Conservation (phyloP, 2,113 vertebrate species). For the Bettongia penicillata region DNA sequence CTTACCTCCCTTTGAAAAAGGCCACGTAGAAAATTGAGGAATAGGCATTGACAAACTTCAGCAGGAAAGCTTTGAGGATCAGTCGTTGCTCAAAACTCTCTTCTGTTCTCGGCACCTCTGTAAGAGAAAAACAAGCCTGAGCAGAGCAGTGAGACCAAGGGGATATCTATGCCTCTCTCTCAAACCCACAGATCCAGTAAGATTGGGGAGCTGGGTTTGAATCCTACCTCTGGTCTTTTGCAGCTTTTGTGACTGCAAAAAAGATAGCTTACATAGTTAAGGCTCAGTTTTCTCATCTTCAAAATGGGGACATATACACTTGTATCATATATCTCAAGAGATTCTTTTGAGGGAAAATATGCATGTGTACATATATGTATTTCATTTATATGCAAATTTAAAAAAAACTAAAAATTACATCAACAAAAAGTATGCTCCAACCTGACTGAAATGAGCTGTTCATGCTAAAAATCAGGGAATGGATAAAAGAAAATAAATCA, state of each 20-base stretch:
- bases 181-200: background rate
- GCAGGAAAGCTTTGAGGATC: conserved; percentile 96
- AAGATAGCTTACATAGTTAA: background rate
- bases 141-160: background rate
- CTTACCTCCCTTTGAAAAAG: conserved; percentile 99
- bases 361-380: background rate
- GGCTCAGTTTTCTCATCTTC: background rate
- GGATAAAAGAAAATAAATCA: background rate
- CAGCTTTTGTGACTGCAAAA: background rate
- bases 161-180: background rate
- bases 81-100: conserved; percentile 94
- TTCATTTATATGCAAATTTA: background rate
- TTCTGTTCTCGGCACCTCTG: conserved; percentile 97
- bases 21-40: conserved; percentile 99
- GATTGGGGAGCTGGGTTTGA: background rate
- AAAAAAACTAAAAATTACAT: background rate
- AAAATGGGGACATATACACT: background rate
- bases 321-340: background rate
- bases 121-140: conserved; percentile 38
- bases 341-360: background rate
- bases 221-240: background rate
- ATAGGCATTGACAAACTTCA: conserved; percentile 98
- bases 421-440: background rate
- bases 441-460: background rate
- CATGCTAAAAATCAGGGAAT: background rate